Evolutionary conservation across 2,797 vertebrate species (phyloP).

Genomic region (Enteromius paludinosus): DNA sequence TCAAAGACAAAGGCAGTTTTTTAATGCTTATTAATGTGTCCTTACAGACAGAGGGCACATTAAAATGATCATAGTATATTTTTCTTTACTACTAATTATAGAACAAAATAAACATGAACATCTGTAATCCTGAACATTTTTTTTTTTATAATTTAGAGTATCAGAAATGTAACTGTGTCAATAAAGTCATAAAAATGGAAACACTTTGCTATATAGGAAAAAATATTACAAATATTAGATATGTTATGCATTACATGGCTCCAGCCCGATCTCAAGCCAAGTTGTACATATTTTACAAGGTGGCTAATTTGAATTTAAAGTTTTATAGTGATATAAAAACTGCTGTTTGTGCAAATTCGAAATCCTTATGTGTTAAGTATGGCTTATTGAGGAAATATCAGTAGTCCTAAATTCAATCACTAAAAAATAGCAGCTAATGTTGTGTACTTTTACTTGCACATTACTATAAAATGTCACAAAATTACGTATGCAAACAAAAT

Average conservation of each 20-base stretch:
- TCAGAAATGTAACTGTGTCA: neutral
- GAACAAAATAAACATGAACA: too few relatives aligned
- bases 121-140: too few relatives aligned
- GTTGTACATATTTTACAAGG: too few relatives aligned
- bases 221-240: neutral
- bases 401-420: neutral
- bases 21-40: neutral
- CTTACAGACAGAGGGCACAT: too few relatives aligned
- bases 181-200: too few relatives aligned
- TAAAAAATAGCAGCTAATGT: neutral
- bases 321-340: neutral
- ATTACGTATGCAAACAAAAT: neutral
- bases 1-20: neutral
- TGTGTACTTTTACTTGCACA: neutral
- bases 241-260: neutral
- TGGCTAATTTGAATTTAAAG: too few relatives aligned
- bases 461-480: neutral
- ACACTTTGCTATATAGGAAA: too few relatives aligned
- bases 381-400: neutral
- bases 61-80: neutral
- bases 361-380: neutral
- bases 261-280: too few relatives aligned
- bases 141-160: too few relatives aligned
- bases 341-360: neutral
- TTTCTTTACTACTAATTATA: neutral